Percentiles rank a stretch among this genome's conserved stretches.
Conservation (phyloP, 1,140 invertebrate genomes). For the Linepithema humile region DNA sequence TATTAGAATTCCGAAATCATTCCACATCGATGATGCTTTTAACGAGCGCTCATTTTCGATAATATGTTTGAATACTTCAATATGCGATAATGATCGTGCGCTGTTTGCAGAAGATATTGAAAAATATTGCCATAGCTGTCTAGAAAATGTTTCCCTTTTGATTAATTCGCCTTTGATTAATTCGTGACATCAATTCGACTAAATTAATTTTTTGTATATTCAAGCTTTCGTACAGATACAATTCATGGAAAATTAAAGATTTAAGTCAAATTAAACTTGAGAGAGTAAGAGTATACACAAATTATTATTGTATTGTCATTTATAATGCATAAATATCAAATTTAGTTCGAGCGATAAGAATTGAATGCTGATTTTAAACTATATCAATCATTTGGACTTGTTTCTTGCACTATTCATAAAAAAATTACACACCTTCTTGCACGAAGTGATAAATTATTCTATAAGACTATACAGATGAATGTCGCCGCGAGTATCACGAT, state of each 20-base stretch:
- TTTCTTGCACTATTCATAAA: neutral
- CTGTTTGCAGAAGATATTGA: neutral
- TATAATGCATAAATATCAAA: neutral
- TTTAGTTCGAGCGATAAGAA: neutral
- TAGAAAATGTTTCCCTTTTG: neutral
- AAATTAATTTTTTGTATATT: neutral
- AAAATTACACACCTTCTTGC: neutral
- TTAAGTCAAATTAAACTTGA: neutral
- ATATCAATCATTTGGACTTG: neutral
- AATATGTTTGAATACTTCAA: neutral
- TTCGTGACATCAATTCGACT: neutral
- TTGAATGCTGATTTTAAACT: neutral
- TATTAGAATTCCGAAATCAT: neutral
- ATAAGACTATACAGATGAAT: constrained; percentile 5
- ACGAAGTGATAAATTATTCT: constrained; percentile 34
- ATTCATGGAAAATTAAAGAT: neutral
- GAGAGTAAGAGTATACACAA: neutral
- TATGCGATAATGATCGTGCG: neutral
- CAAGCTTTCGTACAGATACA: neutral
- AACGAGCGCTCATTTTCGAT: neutral
- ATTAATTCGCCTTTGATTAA: neutral
- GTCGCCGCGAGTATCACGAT: constrained; percentile 55
- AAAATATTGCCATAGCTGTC: neutral
- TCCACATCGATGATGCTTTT: neutral
- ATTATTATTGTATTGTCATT: neutral